These are phyloP conservation scores for Corythoichthys intestinalis DNA, from an alignment of 2,113 vertebrate genomes.

Conservation along the genomic window DNA sequence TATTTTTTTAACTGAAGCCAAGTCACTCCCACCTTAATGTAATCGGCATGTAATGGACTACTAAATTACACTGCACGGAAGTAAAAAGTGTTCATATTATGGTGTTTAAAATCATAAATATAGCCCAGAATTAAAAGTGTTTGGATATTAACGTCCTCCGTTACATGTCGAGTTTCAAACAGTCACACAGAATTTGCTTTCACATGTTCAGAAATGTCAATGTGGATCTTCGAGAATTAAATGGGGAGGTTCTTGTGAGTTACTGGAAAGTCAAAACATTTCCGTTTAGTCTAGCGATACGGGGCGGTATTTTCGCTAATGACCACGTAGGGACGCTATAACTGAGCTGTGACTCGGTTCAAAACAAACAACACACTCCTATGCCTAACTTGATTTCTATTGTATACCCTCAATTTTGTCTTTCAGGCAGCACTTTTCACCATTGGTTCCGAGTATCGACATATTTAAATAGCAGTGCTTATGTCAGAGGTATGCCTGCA, in stretches of 20 bases:
- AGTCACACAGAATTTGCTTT: background rate
- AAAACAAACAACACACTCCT: constrained; percentile 43
- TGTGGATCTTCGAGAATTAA: background rate
- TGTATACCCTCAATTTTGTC: background rate
- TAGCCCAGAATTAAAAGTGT: too few relatives aligned
- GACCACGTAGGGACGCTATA: constrained; percentile 52
- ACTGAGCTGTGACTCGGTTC: constrained; percentile 12
- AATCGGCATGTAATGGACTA: too few relatives aligned
- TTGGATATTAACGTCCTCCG: too few relatives aligned
- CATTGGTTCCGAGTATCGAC: background rate
- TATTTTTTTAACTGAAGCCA: too few relatives aligned
- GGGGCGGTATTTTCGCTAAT: constrained; percentile 1
- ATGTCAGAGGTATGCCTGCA: constrained; percentile 17
- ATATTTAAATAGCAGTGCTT: background rate
- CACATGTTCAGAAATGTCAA: background rate
- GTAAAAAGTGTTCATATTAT: too few relatives aligned
- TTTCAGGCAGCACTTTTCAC: constrained; percentile 26
- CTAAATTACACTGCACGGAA: too few relatives aligned
- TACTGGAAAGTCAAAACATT: background rate
- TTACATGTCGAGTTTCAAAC: background rate
- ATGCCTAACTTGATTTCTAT: background rate
- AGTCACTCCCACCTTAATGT: too few relatives aligned
- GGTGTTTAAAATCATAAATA: too few relatives aligned
- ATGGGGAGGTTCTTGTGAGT: background rate
- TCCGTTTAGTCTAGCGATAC: background rate